Evolutionary conservation across 2,888 invertebrate species (phyloP).

Genomic region (Nymphalis c-album): DNA sequence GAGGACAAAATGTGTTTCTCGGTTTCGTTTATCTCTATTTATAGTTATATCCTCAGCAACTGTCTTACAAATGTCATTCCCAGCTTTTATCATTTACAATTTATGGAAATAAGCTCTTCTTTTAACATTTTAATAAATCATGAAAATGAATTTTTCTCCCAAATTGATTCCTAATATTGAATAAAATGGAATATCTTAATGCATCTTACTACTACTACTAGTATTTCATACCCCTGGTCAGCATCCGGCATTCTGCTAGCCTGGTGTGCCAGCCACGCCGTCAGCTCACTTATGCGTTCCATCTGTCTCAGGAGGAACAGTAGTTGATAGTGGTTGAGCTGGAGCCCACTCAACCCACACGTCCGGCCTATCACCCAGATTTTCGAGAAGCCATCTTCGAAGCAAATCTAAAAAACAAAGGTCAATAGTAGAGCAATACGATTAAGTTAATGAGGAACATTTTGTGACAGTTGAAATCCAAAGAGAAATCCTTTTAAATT

Average conservation of each 20-base stretch:
- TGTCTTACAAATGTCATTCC: too few relatives aligned
- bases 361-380: constrained; percentile 91
- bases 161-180: too few relatives aligned
- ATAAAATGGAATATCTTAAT: too few relatives aligned
- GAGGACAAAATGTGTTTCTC: background rate
- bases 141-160: background rate
- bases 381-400: constrained; percentile 81
- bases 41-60: too few relatives aligned
- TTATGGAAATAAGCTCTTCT: too few relatives aligned
- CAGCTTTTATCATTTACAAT: too few relatives aligned
- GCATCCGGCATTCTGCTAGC: constrained; percentile 84
- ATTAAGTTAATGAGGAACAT: background rate
- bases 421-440: background rate
- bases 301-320: constrained; percentile 92
- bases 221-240: constrained; percentile 57
- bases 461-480: too few relatives aligned
- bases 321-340: constrained; percentile 96
- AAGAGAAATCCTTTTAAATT: too few relatives aligned
- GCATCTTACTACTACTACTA: too few relatives aligned
- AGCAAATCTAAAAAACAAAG: constrained; percentile 55
- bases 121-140: too few relatives aligned
- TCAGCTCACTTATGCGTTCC: constrained; percentile 90
- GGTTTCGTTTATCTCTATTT: too few relatives aligned
- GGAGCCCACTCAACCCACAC: constrained; percentile 91
- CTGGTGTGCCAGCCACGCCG: constrained; percentile 89